These are phyloP conservation scores for Cyrtodaria siliqua DNA, from an alignment of 2,888 invertebrate species.

Conservation along the genomic window DNA sequence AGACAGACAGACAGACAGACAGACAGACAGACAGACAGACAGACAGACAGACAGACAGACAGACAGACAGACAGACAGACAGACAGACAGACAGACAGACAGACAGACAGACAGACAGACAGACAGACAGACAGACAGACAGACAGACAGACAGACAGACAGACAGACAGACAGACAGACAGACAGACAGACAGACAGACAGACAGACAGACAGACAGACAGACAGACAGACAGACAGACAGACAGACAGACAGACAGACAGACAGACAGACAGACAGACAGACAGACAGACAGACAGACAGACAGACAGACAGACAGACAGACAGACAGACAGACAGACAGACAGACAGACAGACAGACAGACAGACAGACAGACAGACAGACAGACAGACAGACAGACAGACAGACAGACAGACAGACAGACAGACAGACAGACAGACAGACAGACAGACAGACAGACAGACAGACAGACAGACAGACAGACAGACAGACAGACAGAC, in stretches of 20 bases:
- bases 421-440: conserved; percentile 9
- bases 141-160: conserved; percentile 9
- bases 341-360: conserved; percentile 11
- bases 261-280: conserved; percentile 9
- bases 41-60: conserved; percentile 14
- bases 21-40: conserved; percentile 18
- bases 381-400: conserved; percentile 9
- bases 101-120: conserved; percentile 11
- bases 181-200: conserved; percentile 9
- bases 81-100: conserved; percentile 11
- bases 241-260: conserved; percentile 14
- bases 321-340: conserved; percentile 11
- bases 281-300: conserved; percentile 9
- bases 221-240: conserved; percentile 11
- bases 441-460: conserved; percentile 11
- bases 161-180: conserved; percentile 9
- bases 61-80: conserved; percentile 9
- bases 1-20: conserved; percentile 8
- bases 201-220: conserved; percentile 11
- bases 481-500: conserved; percentile 14
- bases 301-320: conserved; percentile 9
- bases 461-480: conserved; percentile 11
- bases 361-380: conserved; percentile 14
- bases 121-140: conserved; percentile 14
- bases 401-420: conserved; percentile 9